Evolutionary conservation across 2,888 invertebrate species (phyloP).

Genomic region (Aphidius colemani): DNA sequence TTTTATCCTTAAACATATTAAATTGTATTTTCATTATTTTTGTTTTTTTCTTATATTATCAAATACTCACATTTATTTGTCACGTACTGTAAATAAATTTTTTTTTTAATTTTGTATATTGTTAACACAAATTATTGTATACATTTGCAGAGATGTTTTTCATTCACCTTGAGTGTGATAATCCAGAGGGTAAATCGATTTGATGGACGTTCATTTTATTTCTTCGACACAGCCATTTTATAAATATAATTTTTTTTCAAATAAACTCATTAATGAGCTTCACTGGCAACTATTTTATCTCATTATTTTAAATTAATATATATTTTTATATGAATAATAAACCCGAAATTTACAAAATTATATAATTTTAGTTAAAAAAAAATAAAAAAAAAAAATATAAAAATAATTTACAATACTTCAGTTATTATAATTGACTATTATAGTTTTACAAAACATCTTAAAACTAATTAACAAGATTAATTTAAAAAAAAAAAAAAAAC

Average conservation of each 20-base stretch:
- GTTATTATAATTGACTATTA: too few species aligned
- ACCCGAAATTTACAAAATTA: slow-evolving; percentile 10
- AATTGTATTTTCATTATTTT: slow-evolving; percentile 17
- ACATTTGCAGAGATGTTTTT: slow-evolving; percentile 59
- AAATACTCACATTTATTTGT: slow-evolving; percentile 53
- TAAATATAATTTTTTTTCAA: slow-evolving; percentile 35
- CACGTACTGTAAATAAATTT: slow-evolving; percentile 59
- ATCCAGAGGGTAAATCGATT: slow-evolving; percentile 56
- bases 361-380: slow-evolving; percentile 3
- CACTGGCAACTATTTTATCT: slow-evolving; percentile 26
- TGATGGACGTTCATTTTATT: slow-evolving; percentile 49
- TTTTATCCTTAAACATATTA: slow-evolving; percentile 5
- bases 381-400: background rate
- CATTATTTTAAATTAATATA: slow-evolving; percentile 25
- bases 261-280: too few species aligned
- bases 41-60: slow-evolving; percentile 33
- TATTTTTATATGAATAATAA: slow-evolving; percentile 25
- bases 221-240: slow-evolving; percentile 52
- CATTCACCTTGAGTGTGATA: slow-evolving; percentile 56
- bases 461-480: too few species aligned
- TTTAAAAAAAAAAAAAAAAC: slow-evolving; percentile 43
- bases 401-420: too few species aligned
- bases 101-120: slow-evolving; percentile 35
- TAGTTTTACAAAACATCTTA: too few species aligned
- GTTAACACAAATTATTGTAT: slow-evolving; percentile 53